phyloP scores from a whole-genome alignment of 2,797 vertebrate species.

The Acipenser transmontanus region DNA sequence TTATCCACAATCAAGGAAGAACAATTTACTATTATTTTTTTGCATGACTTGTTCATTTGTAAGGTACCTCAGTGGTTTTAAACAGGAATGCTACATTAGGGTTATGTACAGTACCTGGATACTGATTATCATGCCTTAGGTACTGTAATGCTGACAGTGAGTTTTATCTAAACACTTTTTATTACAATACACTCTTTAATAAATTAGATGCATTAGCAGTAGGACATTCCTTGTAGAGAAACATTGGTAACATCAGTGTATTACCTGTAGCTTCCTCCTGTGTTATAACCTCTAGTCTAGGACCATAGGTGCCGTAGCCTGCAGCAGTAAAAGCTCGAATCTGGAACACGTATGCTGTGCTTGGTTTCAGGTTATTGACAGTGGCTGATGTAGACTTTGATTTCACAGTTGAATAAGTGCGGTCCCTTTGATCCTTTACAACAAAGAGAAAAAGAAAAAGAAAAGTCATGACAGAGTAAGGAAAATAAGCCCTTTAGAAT shows the following conservation, averaged over 20 bases:
- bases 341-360: constrained; percentile 94
- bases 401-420: constrained; percentile 90
- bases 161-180: no score
- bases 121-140: no score
- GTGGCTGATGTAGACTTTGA: constrained; percentile 87
- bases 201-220: no score
- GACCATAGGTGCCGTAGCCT: constrained; percentile 88
- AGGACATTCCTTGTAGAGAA: no score
- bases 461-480: neutral
- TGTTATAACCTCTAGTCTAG: constrained; percentile 87
- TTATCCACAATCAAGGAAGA: no score
- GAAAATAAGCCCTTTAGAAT: constrained; percentile 10
- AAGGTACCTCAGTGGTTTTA: no score
- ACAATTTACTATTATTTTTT: no score
- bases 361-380: constrained; percentile 92
- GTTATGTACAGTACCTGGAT: no score
- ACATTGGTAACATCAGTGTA: constrained; percentile 2
- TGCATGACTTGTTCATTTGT: no score
- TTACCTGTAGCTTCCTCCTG: constrained; percentile 90
- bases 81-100: no score
- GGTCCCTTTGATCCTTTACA: constrained; percentile 86
- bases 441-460: constrained; percentile 30
- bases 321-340: constrained; percentile 93
- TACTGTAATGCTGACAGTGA: no score
- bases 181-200: no score